Base-by-base conservation (phyloP, 2,888 invertebrate species). In the Drosophila seclusa region DNA sequence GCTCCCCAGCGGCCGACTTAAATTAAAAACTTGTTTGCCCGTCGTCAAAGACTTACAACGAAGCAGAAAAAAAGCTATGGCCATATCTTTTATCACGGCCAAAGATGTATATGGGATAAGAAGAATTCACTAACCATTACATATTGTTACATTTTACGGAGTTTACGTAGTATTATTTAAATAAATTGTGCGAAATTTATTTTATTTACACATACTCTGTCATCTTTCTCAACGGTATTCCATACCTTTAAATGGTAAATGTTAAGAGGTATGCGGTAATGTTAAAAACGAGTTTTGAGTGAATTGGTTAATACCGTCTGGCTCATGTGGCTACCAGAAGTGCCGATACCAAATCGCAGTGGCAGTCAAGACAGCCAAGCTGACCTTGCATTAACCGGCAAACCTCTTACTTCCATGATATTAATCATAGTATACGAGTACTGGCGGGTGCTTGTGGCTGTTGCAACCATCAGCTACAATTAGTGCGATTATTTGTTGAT, bases 21-120 rank as follows among this genome's bases (percentile, higher is more conserved):
- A 59, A 49, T 61, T 61, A 38, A 73, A 80, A 87, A 89, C 87
- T 80, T 67, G 85, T 86, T 76, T 57, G 59, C 13, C 34, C 31
- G 18, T 32, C 48, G 34, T 24, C 34, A 63, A 8, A 57, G 59
- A 36, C 49, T 55, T 54, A 63, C 7, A 55, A 18, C 4, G 38
- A 53, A 24, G 38, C 36, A 62, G 24, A 31, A 36, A 31, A 31
- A 13, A 1, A 27, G 34, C 34, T 21, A 29, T 4, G 16, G 11
- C 36, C 40, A 24, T 21, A 38, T 21, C 1, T 18, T 32, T 27
- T 42, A 27, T 32, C 27, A 1, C 3, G 27, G 18, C 31, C 31
- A 38, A 64, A 24, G 24, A 24, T 45, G 16, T 36, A 32, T n/a
- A 21, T 16, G 10, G 10, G 16, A 10, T 45, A 29, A 8, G 2